Percentiles rank a stretch among this genome's conserved stretches.
Conservation (phyloP, 2,797 vertebrate species). For the Astyanax mexicanus region DNA sequence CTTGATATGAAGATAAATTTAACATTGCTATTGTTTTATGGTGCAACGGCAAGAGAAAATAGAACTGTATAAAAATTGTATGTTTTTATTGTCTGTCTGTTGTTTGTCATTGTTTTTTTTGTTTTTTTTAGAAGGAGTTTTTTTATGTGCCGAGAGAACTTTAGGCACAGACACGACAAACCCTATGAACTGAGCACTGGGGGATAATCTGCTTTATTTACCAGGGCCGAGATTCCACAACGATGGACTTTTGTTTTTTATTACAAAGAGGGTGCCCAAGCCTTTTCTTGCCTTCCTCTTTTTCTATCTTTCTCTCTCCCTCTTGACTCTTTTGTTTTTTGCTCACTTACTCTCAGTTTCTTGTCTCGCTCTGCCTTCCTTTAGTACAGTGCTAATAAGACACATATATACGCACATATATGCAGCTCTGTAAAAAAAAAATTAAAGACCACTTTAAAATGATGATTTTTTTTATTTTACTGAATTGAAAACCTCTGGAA, state of each 20-base stretch:
- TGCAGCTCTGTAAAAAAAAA: too few species aligned
- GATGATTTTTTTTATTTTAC: too few species aligned
- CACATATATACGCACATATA: too few species aligned
- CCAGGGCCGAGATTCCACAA: conserved; percentile 64
- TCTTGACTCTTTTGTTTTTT: conserved; percentile 44
- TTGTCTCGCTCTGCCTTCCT: conserved; percentile 5
- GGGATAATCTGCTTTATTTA: conserved; percentile 77
- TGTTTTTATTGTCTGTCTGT: conserved; percentile 64
- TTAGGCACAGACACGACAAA: conserved; percentile 81
- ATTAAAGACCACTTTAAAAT: too few species aligned
- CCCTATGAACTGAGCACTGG: conserved; percentile 83
- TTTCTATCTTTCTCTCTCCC: background rate
- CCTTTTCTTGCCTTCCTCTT: background rate
- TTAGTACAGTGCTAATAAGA: background rate
- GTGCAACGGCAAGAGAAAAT: conserved; percentile 65
- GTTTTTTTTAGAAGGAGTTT: conserved; percentile 65
- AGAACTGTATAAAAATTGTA: conserved; percentile 75
- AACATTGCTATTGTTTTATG: conserved; percentile 66
- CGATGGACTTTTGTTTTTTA: conserved; percentile 76
- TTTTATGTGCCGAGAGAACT: conserved; percentile 59
- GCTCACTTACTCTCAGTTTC: conserved; percentile 1
- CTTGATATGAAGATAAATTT: conserved; percentile 83
- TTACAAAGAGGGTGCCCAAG: conserved; percentile 61
- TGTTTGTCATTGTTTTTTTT: conserved; percentile 57
- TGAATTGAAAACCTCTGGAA: too few species aligned